Base-by-base conservation (phyloP, 2,113 vertebrate genomes). In the Azemiops feae region DNA sequence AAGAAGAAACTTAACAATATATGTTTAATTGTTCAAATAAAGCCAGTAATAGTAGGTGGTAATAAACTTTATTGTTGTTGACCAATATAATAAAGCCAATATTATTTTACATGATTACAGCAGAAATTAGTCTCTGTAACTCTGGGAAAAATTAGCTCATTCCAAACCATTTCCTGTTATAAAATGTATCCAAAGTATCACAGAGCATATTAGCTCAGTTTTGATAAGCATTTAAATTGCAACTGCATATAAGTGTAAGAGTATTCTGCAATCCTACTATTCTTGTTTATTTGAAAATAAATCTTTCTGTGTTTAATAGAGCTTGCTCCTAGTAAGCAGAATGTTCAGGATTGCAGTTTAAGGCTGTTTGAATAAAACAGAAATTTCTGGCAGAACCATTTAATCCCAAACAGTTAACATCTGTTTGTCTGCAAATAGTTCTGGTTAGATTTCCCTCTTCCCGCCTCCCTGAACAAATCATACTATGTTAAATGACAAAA, bases 401-500 rank as follows among this genome's bases (percentile, higher is more conserved):
- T 89, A 81, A 92, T 89, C 43, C 25, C 34, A 88, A 54, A 54
- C 60, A 74, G 23, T 69, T 74, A 89, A 89, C 87, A 64, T 74
- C 87, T 89, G 86, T 8, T 89, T 88, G 58, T 74, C 50, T 92
- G 87, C 85, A 69, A 92, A 89, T 25, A 74, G 43, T 88, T 11
- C 60, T 88, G 23, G 23, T 54, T 53, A 69, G 58, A 54, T 57
- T 50, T 52, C 87, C 30, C 87, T 53, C 27, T 45, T 39, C 25
- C 25, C 2, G 1, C 4, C 27, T 18, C n/a, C 88, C 47, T 11
- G 25, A 58, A 87, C 43, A 57, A 60, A 50, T 87, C 34, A 87
- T 57, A 58, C 23, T 25, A 58, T 86, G 22, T 47, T 22, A 8
- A 43, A 47, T 23, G 27, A 69, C 30, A n/a, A 69, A 69, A 30